Conservation (phyloP, 1,140 invertebrate genomes). For the Solenopsis fugax region DNA sequence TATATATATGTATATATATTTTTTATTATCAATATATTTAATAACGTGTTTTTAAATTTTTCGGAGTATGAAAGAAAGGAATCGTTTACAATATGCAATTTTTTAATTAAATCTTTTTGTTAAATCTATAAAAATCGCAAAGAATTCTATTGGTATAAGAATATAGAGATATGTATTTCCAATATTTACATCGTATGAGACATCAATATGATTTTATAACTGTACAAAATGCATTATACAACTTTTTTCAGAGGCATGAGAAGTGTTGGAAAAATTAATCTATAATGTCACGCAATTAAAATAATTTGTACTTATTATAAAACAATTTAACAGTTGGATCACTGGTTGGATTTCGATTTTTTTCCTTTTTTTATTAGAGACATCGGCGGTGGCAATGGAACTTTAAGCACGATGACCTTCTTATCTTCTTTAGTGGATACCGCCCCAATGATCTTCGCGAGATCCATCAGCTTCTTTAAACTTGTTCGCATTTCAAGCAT, state of each 20-base stretch:
- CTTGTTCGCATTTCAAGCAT: slow-evolving; percentile 80
- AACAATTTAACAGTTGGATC: not conserved
- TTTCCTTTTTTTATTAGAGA: slow-evolving; percentile 70
- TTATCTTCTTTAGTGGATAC: slow-evolving; percentile 81
- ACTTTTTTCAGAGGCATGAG: not conserved
- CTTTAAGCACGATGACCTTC: slow-evolving; percentile 81
- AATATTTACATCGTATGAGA: not conserved
- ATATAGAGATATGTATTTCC: not conserved
- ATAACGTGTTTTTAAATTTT: not conserved
- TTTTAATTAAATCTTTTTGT: not conserved
- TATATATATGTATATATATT: no score
- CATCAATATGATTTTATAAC: not conserved
- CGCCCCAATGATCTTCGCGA: slow-evolving; percentile 84
- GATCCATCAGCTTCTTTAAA: slow-evolving; percentile 84
- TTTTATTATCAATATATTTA: no score
- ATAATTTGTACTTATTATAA: not conserved
- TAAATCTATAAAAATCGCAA: not conserved
- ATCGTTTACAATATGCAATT: not conserved
- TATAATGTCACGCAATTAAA: not conserved
- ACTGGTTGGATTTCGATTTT: slow-evolving; percentile 45
- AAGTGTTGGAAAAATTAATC: not conserved
- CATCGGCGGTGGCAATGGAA: slow-evolving; percentile 84
- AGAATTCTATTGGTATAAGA: not conserved
- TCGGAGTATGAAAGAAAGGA: not conserved
- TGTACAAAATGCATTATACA: not conserved